Evolutionary conservation across 2,113 vertebrate genomes (phyloP).

Genomic region (Shinisaurus crocodilurus): DNA sequence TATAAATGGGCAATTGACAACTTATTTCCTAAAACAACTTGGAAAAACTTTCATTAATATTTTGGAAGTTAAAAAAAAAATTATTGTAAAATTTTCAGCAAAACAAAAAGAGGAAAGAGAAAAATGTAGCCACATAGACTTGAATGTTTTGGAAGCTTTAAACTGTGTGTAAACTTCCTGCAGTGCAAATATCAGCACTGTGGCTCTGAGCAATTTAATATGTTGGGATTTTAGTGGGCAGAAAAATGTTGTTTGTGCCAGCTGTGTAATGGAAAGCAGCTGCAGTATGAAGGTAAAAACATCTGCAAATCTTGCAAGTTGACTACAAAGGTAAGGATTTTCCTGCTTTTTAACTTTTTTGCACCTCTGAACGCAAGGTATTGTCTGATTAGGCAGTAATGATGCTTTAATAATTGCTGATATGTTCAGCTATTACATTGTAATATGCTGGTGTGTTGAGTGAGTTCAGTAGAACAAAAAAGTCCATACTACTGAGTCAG

Average conservation of each 20-base stretch:
- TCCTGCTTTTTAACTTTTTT: constrained; percentile 45
- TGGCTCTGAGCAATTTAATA: not conserved
- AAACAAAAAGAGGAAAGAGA: no score
- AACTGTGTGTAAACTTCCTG: constrained; percentile 20
- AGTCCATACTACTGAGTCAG: not conserved
- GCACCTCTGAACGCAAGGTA: constrained; percentile 39
- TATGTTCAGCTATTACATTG: not conserved
- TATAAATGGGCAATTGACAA: not conserved
- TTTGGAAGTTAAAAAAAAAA: constrained; percentile 26
- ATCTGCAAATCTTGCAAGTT: constrained; percentile 17
- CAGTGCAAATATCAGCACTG: constrained; percentile 2
- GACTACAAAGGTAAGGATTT: constrained; percentile 45
- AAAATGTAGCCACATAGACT: no score
- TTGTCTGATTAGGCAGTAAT: constrained; percentile 44
- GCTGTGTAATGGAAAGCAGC: constrained; percentile 63
- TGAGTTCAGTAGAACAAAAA: not conserved
- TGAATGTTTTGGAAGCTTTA: not conserved
- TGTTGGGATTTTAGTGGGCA: constrained; percentile 27
- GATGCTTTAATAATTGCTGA: not conserved
- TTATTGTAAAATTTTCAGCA: no score
- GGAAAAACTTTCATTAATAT: not conserved
- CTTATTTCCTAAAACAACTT: not conserved
- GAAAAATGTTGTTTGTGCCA: constrained; percentile 32
- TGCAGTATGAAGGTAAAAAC: constrained; percentile 61
- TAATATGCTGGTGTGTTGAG: not conserved